phyloP scores from a whole-genome alignment of 2,888 invertebrate species.

The Aporophyla nigra region DNA sequence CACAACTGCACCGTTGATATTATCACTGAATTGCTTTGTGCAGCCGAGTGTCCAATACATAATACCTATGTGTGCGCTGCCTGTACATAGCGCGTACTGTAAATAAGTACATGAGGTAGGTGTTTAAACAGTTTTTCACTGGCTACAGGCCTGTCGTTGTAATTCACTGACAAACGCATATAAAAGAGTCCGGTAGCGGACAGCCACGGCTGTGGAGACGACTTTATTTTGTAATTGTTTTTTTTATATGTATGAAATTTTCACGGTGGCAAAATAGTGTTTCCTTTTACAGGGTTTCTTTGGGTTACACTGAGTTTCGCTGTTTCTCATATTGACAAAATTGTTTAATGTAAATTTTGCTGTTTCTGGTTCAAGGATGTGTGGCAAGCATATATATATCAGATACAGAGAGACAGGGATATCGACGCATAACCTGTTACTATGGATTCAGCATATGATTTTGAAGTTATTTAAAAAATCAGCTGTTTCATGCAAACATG shows the following conservation, averaged over 20 bases:
- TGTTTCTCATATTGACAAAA: neutral
- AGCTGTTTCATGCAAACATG: no score
- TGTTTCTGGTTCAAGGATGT: neutral
- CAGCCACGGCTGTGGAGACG: conserved; percentile 73
- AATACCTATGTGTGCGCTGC: conserved; percentile 26
- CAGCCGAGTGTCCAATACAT: conserved; percentile 40
- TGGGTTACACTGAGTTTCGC: neutral
- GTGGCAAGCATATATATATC: no score
- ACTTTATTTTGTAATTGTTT: neutral
- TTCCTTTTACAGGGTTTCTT: neutral
- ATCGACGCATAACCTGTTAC: no score
- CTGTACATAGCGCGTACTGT: conserved; percentile 55
- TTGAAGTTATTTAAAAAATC: no score
- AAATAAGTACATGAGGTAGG: conserved; percentile 73
- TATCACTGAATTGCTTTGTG: conserved; percentile 39
- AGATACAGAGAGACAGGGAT: no score
- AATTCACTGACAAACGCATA: conserved; percentile 90
- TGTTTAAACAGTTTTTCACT: conserved; percentile 83
- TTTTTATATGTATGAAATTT: neutral
- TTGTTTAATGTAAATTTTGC: neutral
- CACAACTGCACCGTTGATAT: conserved; percentile 24
- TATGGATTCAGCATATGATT: no score
- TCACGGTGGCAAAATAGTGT: no score
- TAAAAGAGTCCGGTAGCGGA: conserved; percentile 86
- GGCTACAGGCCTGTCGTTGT: conserved; percentile 86